phyloP scores from a whole-genome alignment of 2,888 invertebrate species.

The Perithous albicinctus region DNA sequence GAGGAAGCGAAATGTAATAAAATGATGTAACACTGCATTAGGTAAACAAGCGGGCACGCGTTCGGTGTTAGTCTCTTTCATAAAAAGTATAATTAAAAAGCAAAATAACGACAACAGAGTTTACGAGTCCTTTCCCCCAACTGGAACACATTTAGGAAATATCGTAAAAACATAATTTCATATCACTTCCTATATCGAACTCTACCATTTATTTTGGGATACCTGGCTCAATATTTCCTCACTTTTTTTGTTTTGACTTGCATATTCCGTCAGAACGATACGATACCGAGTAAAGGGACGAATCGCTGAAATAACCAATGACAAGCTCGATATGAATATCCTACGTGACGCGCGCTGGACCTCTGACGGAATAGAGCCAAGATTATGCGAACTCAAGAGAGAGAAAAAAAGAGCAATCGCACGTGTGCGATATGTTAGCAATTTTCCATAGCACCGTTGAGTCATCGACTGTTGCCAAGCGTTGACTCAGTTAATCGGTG shows the following conservation, averaged over 20 bases:
- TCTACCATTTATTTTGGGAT: background rate
- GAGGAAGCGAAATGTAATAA: too few species aligned
- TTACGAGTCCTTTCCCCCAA: background rate
- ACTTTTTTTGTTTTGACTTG: background rate
- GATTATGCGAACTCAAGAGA: conserved; percentile 2
- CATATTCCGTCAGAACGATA: background rate
- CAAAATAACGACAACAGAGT: background rate
- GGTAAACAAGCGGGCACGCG: too few species aligned
- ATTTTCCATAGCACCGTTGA: conserved; percentile 30
- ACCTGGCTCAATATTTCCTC: background rate
- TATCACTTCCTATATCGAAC: background rate
- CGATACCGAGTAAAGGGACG: background rate
- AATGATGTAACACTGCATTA: too few species aligned
- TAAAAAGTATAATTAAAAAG: background rate
- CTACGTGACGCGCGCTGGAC: background rate
- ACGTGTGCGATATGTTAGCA: conserved; percentile 8
- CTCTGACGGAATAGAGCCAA: background rate
- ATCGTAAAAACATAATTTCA: background rate
- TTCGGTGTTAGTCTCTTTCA: background rate
- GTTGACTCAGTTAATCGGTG: conserved; percentile 49
- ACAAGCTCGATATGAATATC: conserved; percentile 11
- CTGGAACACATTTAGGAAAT: too few species aligned
- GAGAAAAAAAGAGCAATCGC: conserved; percentile 14
- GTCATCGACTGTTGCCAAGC: conserved; percentile 37
- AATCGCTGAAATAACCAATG: background rate